Evolutionary conservation across 1,140 invertebrate genomes (phyloP).

Genomic region (Triops cancriformis): DNA sequence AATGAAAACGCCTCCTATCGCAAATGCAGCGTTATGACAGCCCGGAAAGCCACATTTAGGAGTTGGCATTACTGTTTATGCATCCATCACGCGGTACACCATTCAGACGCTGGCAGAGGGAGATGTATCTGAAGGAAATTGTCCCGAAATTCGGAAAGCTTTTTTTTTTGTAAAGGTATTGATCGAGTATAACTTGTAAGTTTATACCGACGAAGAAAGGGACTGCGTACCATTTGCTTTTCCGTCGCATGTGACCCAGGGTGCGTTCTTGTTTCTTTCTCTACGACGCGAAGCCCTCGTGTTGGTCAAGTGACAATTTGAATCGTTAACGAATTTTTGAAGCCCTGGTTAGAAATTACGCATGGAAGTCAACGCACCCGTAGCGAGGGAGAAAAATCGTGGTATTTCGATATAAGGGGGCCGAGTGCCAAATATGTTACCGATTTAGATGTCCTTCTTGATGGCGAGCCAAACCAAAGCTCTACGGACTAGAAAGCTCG

Average conservation of each 20-base stretch:
- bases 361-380: not conserved
- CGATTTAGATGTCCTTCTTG: constrained; percentile 1
- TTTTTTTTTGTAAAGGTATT: not conserved
- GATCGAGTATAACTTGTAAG: not conserved
- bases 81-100: too few relatives aligned
- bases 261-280: not conserved
- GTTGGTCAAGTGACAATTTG: not conserved
- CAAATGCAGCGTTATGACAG: too few relatives aligned
- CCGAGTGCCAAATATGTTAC: not conserved
- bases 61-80: too few relatives aligned
- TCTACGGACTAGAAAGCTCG: not conserved
- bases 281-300: not conserved
- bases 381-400: not conserved
- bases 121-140: not conserved
- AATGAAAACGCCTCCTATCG: too few relatives aligned
- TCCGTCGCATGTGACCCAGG: not conserved
- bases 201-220: not conserved
- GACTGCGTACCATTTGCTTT: not conserved
- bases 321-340: not conserved
- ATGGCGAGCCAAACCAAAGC: not conserved
- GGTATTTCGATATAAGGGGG: not conserved
- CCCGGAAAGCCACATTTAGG: too few relatives aligned
- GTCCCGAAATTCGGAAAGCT: not conserved
- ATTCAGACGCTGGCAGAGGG: too few relatives aligned
- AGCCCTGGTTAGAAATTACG: not conserved